phyloP scores from a whole-genome alignment of 1,140 invertebrate genomes.

The Calliphora vicina region DNA sequence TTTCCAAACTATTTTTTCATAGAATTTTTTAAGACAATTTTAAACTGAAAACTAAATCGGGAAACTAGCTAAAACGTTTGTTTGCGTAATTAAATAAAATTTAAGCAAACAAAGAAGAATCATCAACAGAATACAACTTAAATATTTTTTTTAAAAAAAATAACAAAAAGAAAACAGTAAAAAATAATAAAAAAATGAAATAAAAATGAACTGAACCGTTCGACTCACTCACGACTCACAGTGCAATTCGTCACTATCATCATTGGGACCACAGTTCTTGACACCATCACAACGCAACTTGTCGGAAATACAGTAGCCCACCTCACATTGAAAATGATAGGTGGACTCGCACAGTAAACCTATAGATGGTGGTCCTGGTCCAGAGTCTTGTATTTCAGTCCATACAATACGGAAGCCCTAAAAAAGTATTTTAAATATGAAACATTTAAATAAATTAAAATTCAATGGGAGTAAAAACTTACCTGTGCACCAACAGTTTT shows the following conservation, averaged over 20 bases:
- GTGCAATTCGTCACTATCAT: conserved; percentile 81
- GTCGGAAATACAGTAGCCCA: conserved; percentile 81
- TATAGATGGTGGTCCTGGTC: conserved; percentile 59
- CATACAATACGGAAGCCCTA: conserved; percentile 87
- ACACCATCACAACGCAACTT: conserved; percentile 79
- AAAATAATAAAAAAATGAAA: conserved; percentile 44
- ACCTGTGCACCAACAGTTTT: conserved; percentile 78
- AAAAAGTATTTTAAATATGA: conserved; percentile 36
- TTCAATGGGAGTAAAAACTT: conserved; percentile 1
- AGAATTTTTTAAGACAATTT: too few species aligned
- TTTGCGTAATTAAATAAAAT: background rate
- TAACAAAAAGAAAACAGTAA: conserved; percentile 40
- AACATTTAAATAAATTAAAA: too few species aligned
- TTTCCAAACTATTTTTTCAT: too few species aligned
- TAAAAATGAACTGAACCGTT: conserved; percentile 63
- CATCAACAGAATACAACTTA: conserved; percentile 45
- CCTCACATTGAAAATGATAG: conserved; percentile 64
- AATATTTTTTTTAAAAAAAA: too few species aligned
- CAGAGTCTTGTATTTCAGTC: conserved; percentile 79
- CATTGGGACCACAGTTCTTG: conserved; percentile 81
- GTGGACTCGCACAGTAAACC: conserved; percentile 61
- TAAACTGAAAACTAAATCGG: too few species aligned
- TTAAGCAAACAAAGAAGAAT: background rate
- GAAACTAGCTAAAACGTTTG: too few species aligned
- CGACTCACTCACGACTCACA: conserved; percentile 74